Conservation (phyloP, 2,888 invertebrate species). For the Brachypalpus laphriformis region DNA sequence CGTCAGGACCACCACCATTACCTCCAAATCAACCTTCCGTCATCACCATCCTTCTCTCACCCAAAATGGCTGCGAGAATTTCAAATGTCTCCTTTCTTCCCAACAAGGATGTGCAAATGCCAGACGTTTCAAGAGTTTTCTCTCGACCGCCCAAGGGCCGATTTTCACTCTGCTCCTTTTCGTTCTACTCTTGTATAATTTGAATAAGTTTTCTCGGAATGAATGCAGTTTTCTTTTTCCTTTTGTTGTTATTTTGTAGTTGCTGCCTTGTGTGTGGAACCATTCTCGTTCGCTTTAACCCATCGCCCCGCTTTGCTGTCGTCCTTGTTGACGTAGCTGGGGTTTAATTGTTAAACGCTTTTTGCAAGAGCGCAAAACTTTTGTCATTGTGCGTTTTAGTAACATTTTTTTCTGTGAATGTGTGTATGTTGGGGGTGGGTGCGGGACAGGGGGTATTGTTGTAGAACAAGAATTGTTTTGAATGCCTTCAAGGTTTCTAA, state of each 20-base stretch:
- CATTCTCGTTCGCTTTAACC: conserved; percentile 17
- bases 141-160: conserved; percentile 40
- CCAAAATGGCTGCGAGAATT: conserved; percentile 1
- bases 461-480: conserved; percentile 26
- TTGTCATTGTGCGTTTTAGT: conserved; percentile 54
- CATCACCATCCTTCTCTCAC: background rate
- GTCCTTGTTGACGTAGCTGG: conserved; percentile 15
- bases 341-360: conserved; percentile 60
- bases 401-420: conserved; percentile 10
- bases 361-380: conserved; percentile 55
- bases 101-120: conserved; percentile 38
- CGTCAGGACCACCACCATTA: background rate
- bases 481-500: conserved; percentile 59
- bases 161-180: conserved; percentile 15
- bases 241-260: conserved; percentile 2
- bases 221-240: conserved; percentile 25
- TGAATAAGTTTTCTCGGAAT: conserved; percentile 35
- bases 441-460: conserved; percentile 2
- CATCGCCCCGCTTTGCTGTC: background rate
- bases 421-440: background rate
- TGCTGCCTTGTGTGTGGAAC: background rate
- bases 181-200: conserved; percentile 38
- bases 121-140: conserved; percentile 56
- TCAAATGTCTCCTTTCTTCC: background rate
- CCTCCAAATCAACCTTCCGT: background rate